phyloP scores from a whole-genome alignment of 2,113 vertebrate genomes.

The Diadophis punctatus region DNA sequence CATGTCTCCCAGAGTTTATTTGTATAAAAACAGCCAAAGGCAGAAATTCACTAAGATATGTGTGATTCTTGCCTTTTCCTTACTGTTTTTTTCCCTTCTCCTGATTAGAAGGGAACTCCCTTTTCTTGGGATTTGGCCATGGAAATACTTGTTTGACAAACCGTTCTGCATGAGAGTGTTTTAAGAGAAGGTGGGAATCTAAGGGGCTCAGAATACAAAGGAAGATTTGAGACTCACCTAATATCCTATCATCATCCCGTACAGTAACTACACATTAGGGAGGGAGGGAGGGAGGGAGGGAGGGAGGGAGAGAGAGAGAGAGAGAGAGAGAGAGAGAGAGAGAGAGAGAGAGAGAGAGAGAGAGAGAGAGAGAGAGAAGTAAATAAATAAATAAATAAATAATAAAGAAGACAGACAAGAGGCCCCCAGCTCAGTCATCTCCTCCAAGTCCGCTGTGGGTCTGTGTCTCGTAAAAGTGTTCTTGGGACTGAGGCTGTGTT shows the following conservation, averaged over 20 bases:
- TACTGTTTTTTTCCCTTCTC: conserved; percentile 57
- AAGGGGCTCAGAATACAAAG: not conserved
- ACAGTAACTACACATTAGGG: too few species aligned
- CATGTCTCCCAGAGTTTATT: conserved; percentile 69
- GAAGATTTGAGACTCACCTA: conserved; percentile 43
- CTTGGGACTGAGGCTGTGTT: conserved; percentile 64
- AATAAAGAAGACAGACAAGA: not conserved
- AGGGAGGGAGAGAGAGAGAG: not conserved
- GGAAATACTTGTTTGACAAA: conserved; percentile 39
- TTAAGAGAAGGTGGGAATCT: not conserved
- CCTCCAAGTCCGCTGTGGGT: conserved; percentile 47
- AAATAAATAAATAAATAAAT: too few species aligned
- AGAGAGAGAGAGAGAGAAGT: fast-evolving
- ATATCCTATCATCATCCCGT: conserved; percentile 35
- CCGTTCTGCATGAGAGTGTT: conserved; percentile 34
- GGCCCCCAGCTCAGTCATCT: conserved; percentile 17
- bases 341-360: fast-evolving
- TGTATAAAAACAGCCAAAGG: conserved; percentile 65
- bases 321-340: not conserved
- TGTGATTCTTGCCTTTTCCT: conserved; percentile 58
- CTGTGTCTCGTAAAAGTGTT: conserved; percentile 58
- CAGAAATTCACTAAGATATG: conserved; percentile 55
- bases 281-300: fast-evolving
- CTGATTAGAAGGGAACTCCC: conserved; percentile 50
- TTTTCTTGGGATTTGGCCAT: conserved; percentile 47